These are phyloP conservation scores for Sthenelais limicola DNA, from an alignment of 2,888 invertebrate species.

Conservation along the genomic window DNA sequence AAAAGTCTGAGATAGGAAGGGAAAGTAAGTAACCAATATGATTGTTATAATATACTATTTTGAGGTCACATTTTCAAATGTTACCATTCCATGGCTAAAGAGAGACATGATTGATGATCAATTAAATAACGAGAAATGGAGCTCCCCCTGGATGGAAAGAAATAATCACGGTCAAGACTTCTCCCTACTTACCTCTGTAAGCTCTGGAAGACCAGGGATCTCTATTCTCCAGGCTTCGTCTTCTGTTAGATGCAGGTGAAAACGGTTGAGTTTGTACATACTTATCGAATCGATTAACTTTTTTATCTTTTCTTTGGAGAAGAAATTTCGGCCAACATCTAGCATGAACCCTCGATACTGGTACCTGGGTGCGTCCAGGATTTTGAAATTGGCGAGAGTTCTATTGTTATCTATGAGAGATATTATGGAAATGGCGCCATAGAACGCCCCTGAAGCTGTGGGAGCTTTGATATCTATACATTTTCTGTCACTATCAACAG, in stretches of 20 bases:
- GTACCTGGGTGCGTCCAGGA: slow-evolving; percentile 46
- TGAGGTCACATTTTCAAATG: too few species aligned
- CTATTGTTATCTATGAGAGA: slow-evolving; percentile 9
- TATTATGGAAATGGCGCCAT: slow-evolving; percentile 48
- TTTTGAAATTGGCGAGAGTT: slow-evolving; percentile 4
- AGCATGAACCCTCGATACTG: slow-evolving; percentile 40
- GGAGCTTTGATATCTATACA: slow-evolving; percentile 43
- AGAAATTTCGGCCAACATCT: slow-evolving; percentile 41
- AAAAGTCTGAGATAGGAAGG: too few species aligned
- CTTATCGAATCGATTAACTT: slow-evolving; percentile 61
- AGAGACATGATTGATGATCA: too few species aligned
- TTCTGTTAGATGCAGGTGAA: slow-evolving; percentile 66
- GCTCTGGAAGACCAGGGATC: slow-evolving; percentile 51
- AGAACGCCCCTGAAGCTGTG: slow-evolving; percentile 47
- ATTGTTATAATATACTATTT: too few species aligned
- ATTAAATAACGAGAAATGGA: too few species aligned
- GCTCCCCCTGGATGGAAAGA: too few species aligned
- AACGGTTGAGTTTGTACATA: slow-evolving; percentile 64
- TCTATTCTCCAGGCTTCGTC: slow-evolving; percentile 68
- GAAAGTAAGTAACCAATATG: too few species aligned
- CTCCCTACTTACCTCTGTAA: slow-evolving; percentile 28
- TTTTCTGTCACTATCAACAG: slow-evolving; percentile 39
- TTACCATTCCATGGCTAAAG: too few species aligned
- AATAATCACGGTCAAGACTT: too few species aligned
- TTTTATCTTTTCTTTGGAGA: slow-evolving; percentile 32